Conservation (phyloP, 2,113 vertebrate species). For the Hirundichthys speculiger region DNA sequence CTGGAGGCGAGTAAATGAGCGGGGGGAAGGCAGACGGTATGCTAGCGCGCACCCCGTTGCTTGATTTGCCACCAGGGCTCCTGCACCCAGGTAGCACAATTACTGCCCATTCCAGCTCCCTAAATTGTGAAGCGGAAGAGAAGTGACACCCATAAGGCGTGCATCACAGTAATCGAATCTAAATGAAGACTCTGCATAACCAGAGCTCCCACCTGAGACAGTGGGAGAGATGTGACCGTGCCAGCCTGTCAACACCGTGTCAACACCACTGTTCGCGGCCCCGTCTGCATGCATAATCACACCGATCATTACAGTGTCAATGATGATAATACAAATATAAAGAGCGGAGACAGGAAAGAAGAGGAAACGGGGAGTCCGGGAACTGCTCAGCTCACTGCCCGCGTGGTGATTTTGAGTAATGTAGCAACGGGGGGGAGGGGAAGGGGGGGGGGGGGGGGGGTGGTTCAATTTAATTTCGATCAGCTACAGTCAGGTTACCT, state of each 20-base stretch:
- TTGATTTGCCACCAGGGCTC: constrained; percentile 76
- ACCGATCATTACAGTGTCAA: constrained; percentile 84
- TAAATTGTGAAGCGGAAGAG: constrained; percentile 86
- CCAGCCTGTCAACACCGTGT: constrained; percentile 80
- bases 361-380: constrained; percentile 22
- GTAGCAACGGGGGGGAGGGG: constrained; percentile 42
- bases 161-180: constrained; percentile 85
- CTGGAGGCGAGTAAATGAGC: constrained; percentile 81
- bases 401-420: constrained; percentile 40
- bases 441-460: too few relatives aligned
- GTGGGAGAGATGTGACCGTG: constrained; percentile 75
- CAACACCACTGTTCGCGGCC: constrained; percentile 76
- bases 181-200: constrained; percentile 82
- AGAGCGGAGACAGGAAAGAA: constrained; percentile 54
- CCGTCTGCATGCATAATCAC: constrained; percentile 82
- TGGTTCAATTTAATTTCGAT: constrained; percentile 70
- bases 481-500: constrained; percentile 32
- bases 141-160: constrained; percentile 85
- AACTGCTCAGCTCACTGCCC: constrained; percentile 23
- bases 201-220: constrained; percentile 81
- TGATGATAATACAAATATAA: constrained; percentile 78
- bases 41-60: constrained; percentile 65
- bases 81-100: constrained; percentile 78
- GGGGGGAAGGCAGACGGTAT: constrained; percentile 65
- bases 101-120: constrained; percentile 72